phyloP scores from a whole-genome alignment of 2,113 vertebrate species.

The Mustela lutreola region DNA sequence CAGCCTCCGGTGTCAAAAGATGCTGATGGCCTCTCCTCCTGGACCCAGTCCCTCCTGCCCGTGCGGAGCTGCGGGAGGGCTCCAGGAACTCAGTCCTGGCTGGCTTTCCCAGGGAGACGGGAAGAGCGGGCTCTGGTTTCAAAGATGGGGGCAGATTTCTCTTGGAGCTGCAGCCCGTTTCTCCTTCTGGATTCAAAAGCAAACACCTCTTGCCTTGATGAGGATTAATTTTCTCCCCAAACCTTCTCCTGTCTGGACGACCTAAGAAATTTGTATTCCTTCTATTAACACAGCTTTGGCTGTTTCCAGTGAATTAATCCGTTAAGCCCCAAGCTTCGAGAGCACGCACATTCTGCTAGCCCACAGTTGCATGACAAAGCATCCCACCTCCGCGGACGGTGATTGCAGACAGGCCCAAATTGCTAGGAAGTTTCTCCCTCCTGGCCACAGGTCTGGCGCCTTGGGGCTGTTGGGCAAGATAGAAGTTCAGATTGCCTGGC shows the following conservation, averaged over 20 bases:
- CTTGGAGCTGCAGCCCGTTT: background rate
- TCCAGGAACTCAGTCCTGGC: background rate
- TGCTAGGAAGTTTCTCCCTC: background rate
- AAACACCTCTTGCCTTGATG: background rate
- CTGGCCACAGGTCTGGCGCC: background rate
- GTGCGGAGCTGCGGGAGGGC: background rate
- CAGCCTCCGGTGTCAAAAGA: conserved; percentile 47
- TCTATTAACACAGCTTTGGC: background rate
- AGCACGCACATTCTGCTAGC: background rate
- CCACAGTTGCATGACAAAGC: background rate
- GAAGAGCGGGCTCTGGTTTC: conserved; percentile 1
- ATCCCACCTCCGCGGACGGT: background rate
- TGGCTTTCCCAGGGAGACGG: background rate
- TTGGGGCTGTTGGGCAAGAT: background rate
- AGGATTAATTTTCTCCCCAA: conserved; percentile 7
- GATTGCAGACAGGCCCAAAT: background rate
- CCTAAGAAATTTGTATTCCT: background rate
- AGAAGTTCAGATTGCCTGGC: background rate
- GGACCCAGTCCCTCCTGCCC: background rate
- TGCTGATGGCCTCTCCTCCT: background rate
- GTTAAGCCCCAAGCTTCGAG: fast-evolving
- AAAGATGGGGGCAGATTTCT: background rate
- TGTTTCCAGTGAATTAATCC: background rate
- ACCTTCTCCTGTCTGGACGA: background rate
- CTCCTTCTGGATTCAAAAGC: background rate